Evolutionary conservation across 2,888 invertebrate species (phyloP), one percentile per base, ranked within the genome.

Genomic region (Ichneumoninae sp.): DNA sequence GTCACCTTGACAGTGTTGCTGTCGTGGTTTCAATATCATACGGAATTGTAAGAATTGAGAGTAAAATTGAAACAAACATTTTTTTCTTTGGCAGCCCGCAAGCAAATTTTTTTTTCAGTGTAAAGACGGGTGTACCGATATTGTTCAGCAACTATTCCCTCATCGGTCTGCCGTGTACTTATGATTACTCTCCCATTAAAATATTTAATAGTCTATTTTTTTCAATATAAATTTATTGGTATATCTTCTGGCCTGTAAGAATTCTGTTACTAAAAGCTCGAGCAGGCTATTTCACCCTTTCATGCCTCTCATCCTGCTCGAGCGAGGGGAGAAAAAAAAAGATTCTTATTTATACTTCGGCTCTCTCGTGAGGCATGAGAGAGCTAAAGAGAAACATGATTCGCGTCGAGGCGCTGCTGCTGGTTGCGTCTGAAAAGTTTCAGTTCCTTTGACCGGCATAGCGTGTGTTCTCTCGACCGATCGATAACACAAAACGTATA

Each of bases 371-470:
- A 60, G 65, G 65, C 36, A 10, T 19, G 19, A 36, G 65, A 65
- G 65, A 65, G 65, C 36, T 5, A 19, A 40, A 65, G 63, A n/a
- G 33, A 33, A 33, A 63, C 16, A 36, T 36, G 65, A 65, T 65
- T 65, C 36, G n/a, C 36, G 30, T 30, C 16, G 26, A 63, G 13
- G 36, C 26, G n/a, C 3, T 6, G 6, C n/a, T 7, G 30, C 63
- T n/a, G 65, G 36, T 54, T 22, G 40, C 54, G 54, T 54, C 54
- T n/a, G 7, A 40, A 65, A 36, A 65, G 65, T 65, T 60, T 60
- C 36, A 19, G 40, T 65, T 65, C 65, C 65, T 65, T 65, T 36
- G 65, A 65, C 36, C 65, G 36, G 65, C 36, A 65, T 33, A 19
- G 65, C 19, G 36, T 65, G 65, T 19, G 33, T 33, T n/a, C 7